phyloP scores from a whole-genome alignment of 2,113 vertebrate genomes.

The Podilymbus podiceps region DNA sequence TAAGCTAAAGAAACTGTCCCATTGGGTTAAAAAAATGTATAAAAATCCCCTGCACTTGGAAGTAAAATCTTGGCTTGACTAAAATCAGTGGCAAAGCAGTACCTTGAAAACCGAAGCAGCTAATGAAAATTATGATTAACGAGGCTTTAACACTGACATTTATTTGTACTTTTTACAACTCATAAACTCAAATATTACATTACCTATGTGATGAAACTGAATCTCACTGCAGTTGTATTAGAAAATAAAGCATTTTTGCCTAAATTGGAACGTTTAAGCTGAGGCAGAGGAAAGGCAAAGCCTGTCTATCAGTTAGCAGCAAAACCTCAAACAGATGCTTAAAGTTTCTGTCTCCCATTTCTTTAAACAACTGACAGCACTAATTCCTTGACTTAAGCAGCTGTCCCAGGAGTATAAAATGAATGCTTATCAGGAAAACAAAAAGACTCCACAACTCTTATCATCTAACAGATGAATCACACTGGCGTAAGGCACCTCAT shows the following conservation, averaged over 20 bases:
- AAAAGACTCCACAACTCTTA: not conserved
- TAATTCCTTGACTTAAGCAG: not conserved
- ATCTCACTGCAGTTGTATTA: not conserved
- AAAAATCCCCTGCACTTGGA: accelerated
- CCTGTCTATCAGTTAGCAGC: not conserved
- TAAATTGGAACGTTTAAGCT: not conserved
- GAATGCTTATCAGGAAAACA: not conserved
- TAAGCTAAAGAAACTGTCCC: not conserved
- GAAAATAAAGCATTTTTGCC: not conserved
- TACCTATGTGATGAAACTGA: not conserved
- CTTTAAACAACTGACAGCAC: not conserved
- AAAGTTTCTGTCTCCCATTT: not conserved
- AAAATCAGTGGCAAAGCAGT: not conserved
- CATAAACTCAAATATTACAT: not conserved
- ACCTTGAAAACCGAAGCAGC: not conserved
- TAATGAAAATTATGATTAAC: not conserved
- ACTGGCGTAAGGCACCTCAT: not conserved
- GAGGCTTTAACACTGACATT: not conserved
- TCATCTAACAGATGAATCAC: not conserved
- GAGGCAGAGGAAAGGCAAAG: not conserved
- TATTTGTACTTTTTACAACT: not conserved
- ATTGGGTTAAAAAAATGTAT: not conserved
- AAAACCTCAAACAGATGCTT: not conserved
- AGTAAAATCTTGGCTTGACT: not conserved
- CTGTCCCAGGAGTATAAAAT: not conserved